Conservation (phyloP, 1,140 invertebrate species). For the Neodiprion virginianus region DNA sequence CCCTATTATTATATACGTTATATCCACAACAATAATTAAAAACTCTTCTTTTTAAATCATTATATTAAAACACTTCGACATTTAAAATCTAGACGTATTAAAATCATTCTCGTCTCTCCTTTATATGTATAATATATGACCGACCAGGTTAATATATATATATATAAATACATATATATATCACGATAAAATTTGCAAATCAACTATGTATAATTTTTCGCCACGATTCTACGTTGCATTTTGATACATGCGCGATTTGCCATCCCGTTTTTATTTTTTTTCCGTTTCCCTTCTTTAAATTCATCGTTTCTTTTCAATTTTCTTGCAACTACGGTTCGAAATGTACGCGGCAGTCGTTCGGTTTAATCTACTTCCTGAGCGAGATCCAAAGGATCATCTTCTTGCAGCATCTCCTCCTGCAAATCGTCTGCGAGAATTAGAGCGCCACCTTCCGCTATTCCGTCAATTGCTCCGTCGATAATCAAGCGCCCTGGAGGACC, state of each 20-base stretch:
- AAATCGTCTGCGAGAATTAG: background rate
- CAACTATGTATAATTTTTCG: background rate
- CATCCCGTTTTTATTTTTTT: background rate
- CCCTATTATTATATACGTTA: no score
- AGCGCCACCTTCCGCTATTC: constrained; percentile 30
- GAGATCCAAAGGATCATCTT: background rate
- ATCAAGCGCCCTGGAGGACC: constrained; percentile 17
- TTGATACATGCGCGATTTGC: background rate
- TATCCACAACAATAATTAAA: no score
- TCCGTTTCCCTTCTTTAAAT: background rate
- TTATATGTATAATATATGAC: background rate
- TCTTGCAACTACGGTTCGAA: background rate
- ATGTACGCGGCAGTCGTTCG: no score
- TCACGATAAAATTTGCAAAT: background rate
- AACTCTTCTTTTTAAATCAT: no score
- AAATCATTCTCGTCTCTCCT: background rate
- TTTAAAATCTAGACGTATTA: no score
- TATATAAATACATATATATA: background rate
- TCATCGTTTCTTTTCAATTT: background rate
- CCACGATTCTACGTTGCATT: background rate
- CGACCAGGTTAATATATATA: no score
- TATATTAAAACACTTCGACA: no score
- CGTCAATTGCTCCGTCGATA: constrained; percentile 23
- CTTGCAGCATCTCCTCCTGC: background rate
- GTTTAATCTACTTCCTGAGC: background rate